phyloP scores from a whole-genome alignment of 2,888 invertebrate species.

The Mimumesa dahlbomi region DNA sequence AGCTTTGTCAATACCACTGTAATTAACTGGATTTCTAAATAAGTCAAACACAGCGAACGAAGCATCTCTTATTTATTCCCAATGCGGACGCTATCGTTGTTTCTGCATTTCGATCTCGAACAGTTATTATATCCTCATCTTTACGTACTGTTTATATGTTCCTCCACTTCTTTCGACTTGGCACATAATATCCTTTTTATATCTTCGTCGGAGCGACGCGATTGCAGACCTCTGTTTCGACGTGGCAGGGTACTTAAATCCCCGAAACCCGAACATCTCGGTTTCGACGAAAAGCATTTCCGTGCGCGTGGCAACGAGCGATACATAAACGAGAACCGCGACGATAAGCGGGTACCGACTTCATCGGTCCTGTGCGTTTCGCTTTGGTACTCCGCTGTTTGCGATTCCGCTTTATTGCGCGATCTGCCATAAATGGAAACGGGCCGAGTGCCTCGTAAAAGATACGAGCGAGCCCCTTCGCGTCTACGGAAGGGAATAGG shows the following conservation, averaged over 20 bases:
- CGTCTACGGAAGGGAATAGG: slow-evolving; percentile 16
- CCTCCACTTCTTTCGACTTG: neutral
- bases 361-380: slow-evolving; percentile 39
- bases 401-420: slow-evolving; percentile 66
- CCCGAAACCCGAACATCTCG: neutral
- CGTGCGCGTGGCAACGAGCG: slow-evolving; percentile 20
- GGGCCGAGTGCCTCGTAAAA: slow-evolving; percentile 56
- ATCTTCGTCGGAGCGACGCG: slow-evolving; percentile 4
- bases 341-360: slow-evolving; percentile 40
- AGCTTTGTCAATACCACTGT: no score
- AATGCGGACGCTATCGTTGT: no score
- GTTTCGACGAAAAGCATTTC: slow-evolving; percentile 11
- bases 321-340: slow-evolving; percentile 37
- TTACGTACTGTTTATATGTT: slow-evolving; percentile 10
- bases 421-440: slow-evolving; percentile 62
- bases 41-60: no score
- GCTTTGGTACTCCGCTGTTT: slow-evolving; percentile 39
- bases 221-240: neutral
- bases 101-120: neutral
- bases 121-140: slow-evolving; percentile 1
- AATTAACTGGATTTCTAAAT: no score
- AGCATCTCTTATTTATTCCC: no score
- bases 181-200: slow-evolving; percentile 12
- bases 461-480: slow-evolving; percentile 29
- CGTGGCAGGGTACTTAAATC: neutral